Evolutionary conservation across 2,888 invertebrate species (phyloP).

Genomic region (Drosophila incognita): DNA sequence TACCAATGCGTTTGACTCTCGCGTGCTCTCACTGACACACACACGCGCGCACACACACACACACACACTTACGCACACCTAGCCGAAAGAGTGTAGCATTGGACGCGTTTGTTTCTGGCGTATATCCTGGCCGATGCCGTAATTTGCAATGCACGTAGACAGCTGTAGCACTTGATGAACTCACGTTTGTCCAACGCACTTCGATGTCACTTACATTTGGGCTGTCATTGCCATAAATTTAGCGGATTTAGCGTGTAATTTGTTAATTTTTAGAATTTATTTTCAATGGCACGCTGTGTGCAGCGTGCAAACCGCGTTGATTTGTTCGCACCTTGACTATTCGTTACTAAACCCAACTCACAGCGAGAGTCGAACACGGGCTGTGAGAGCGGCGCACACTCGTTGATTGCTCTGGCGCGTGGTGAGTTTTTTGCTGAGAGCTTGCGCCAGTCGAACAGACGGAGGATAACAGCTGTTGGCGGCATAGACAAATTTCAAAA

Average conservation of each 20-base stretch:
- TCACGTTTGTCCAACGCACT: conserved; percentile 12
- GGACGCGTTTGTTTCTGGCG: conserved; percentile 67
- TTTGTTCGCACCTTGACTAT: conserved; percentile 80
- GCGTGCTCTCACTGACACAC: conserved; percentile 65
- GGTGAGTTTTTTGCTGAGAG: conserved; percentile 62
- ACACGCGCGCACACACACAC: conserved; percentile 24
- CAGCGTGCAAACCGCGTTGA: conserved; percentile 81
- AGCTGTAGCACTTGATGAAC: conserved; percentile 14
- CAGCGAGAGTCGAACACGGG: conserved; percentile 51
- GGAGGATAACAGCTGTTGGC: conserved; percentile 63
- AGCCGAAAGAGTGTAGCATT: conserved; percentile 58
- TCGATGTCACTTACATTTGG: conserved; percentile 13
- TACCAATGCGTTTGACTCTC: conserved; percentile 57
- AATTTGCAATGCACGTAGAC: conserved; percentile 63
- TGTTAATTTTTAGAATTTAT: conserved; percentile 67
- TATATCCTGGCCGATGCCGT: conserved; percentile 73
- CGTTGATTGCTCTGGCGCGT: conserved; percentile 57
- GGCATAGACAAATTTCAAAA: conserved; percentile 48
- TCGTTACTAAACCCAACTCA: conserved; percentile 76
- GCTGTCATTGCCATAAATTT: conserved; percentile 28
- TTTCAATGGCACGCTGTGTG: conserved; percentile 65
- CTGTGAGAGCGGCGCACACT: conserved; percentile 58
- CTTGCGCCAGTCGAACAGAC: conserved; percentile 47
- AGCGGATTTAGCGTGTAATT: conserved; percentile 43
- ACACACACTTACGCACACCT: conserved; percentile 54